Conservation (phyloP, 2,888 invertebrate genomes). For the Helobdella robusta region DNA sequence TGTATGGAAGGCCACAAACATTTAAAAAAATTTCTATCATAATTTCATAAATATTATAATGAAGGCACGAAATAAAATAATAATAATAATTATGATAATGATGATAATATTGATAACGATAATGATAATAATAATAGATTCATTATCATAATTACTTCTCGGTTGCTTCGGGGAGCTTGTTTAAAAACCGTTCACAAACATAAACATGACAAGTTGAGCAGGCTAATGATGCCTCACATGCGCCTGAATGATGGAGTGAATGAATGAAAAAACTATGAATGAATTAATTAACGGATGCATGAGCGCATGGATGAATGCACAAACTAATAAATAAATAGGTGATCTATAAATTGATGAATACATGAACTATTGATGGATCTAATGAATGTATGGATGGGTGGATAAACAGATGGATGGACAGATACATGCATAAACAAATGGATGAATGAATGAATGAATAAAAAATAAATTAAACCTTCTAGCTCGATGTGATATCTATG, state of each 20-base stretch:
- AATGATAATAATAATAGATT: not conserved
- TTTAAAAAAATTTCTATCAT: too few species aligned
- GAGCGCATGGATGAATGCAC: not conserved
- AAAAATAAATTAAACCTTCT: slow-evolving; percentile 75
- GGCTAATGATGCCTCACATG: slow-evolving; percentile 94
- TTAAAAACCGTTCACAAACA: slow-evolving; percentile 60
- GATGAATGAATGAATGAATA: not conserved
- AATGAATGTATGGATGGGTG: not conserved
- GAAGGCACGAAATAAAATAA: not conserved
- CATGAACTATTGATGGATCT: not conserved
- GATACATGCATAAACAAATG: not conserved
- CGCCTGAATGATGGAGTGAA: slow-evolving; percentile 56
- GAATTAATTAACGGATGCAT: not conserved
- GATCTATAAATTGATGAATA: not conserved
- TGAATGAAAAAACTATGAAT: not conserved
- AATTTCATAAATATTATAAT: not conserved
- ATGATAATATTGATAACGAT: too few species aligned
- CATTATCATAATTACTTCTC: slow-evolving; percentile 54
- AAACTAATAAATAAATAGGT: not conserved
- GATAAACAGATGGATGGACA: not conserved
- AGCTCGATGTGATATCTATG: slow-evolving; percentile 83
- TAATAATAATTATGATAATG: slow-evolving; percentile 7
- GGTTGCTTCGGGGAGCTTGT: slow-evolving; percentile 67
- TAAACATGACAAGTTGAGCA: slow-evolving; percentile 98
- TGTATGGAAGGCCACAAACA: slow-evolving; percentile 49